These are phyloP conservation scores for Carollia perspicillata DNA, from an alignment of 2,113 vertebrate genomes.

Conservation along the genomic window DNA sequence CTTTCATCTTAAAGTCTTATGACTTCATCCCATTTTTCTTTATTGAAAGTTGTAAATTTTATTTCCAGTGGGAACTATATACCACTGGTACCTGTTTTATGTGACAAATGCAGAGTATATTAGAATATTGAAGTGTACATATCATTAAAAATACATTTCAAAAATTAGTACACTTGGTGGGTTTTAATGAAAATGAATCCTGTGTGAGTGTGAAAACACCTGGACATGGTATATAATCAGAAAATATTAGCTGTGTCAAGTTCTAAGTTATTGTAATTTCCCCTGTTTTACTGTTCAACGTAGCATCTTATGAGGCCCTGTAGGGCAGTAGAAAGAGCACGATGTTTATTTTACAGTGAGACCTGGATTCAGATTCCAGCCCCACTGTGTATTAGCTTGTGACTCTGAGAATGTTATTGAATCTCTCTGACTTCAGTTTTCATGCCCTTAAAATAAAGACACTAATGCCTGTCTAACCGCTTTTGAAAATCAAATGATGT, in stretches of 20 bases:
- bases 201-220: not conserved
- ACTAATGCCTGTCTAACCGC: not conserved
- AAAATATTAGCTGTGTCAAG: not conserved
- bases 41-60: not conserved
- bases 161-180: not conserved
- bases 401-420: not conserved
- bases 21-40: not conserved
- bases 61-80: not conserved
- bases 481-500: conserved; percentile 11
- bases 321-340: not conserved
- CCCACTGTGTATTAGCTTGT: not conserved
- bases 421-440: not conserved
- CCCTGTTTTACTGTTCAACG: not conserved
- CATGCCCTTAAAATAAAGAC: not conserved
- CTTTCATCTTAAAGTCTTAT: not conserved
- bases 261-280: not conserved
- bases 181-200: conserved; percentile 1
- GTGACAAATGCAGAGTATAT: not conserved
- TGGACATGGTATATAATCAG: not conserved
- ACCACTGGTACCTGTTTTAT: not conserved
- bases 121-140: not conserved
- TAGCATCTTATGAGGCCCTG: not conserved
- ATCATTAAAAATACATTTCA: not conserved
- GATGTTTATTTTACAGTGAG: not conserved
- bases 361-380: not conserved